phyloP scores from a whole-genome alignment of 2,888 invertebrate genomes.

The Thymelicus lineola region DNA sequence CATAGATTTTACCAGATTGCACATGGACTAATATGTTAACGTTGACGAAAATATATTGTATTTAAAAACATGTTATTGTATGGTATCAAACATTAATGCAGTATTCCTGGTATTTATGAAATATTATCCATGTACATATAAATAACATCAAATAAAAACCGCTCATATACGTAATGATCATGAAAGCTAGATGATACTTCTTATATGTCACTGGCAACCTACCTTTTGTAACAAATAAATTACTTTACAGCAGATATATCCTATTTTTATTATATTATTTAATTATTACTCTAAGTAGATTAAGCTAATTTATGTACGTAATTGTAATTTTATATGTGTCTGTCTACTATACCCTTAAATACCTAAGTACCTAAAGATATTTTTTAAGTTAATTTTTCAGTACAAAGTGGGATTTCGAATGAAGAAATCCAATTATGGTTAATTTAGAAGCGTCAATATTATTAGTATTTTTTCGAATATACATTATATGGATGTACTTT shows the following conservation, averaged over 20 bases:
- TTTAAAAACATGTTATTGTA: no score
- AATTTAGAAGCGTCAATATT: neutral
- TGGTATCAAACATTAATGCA: no score
- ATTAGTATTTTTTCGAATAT: conserved; percentile 7
- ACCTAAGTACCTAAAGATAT: conserved; percentile 8
- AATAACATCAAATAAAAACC: no score
- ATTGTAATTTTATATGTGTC: conserved; percentile 1
- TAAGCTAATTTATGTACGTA: neutral
- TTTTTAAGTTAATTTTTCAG: conserved; percentile 10
- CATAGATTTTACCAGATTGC: no score
- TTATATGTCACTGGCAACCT: neutral
- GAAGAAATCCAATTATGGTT: neutral
- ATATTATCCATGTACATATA: no score
- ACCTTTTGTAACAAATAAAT: neutral
- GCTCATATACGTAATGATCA: neutral
- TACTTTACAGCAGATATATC: neutral
- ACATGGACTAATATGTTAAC: no score
- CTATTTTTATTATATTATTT: neutral
- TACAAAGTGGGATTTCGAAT: conserved; percentile 11
- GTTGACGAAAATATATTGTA: no score
- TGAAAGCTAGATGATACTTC: neutral
- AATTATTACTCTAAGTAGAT: neutral
- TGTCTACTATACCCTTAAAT: neutral
- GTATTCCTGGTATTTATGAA: no score
- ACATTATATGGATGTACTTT: conserved; percentile 14